phyloP scores from a whole-genome alignment of 2,888 invertebrate species.

The Perizoma flavofasciatum region DNA sequence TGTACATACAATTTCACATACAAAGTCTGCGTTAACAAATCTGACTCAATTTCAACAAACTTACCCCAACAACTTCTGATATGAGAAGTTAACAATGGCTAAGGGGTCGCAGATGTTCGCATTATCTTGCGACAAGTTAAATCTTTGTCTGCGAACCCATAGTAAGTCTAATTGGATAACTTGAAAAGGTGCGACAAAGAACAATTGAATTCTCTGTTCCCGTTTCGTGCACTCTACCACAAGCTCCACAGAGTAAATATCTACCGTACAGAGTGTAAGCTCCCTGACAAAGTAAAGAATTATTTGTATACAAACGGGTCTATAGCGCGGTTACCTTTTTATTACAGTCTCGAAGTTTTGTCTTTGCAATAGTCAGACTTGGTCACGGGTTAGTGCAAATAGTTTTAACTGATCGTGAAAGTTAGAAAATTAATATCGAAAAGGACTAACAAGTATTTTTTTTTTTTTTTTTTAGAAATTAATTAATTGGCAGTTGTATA shows the following conservation, averaged over 20 bases:
- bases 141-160: constrained; percentile 59
- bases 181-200: constrained; percentile 66
- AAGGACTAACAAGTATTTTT: too few species aligned
- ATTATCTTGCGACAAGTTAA: constrained; percentile 64
- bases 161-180: constrained; percentile 71
- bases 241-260: background rate
- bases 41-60: constrained; percentile 31
- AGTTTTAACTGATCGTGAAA: too few species aligned
- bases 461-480: too few species aligned
- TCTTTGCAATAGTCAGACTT: too few species aligned
- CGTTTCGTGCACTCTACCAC: constrained; percentile 5
- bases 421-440: too few species aligned
- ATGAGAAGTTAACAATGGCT: constrained; percentile 46
- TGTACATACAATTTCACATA: constrained; percentile 9
- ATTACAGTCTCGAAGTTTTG: too few species aligned
- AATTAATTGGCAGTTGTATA: too few species aligned
- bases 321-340: too few species aligned
- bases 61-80: constrained; percentile 40
- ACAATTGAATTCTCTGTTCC: constrained; percentile 58
- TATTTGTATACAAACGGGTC: too few species aligned
- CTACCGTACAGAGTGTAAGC: background rate
- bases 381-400: too few species aligned
- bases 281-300: background rate
- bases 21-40: constrained; percentile 33
- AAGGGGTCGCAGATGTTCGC: constrained; percentile 58